phyloP scores from a whole-genome alignment of 2,113 vertebrate genomes.

The Erythrocercus mccallii region DNA sequence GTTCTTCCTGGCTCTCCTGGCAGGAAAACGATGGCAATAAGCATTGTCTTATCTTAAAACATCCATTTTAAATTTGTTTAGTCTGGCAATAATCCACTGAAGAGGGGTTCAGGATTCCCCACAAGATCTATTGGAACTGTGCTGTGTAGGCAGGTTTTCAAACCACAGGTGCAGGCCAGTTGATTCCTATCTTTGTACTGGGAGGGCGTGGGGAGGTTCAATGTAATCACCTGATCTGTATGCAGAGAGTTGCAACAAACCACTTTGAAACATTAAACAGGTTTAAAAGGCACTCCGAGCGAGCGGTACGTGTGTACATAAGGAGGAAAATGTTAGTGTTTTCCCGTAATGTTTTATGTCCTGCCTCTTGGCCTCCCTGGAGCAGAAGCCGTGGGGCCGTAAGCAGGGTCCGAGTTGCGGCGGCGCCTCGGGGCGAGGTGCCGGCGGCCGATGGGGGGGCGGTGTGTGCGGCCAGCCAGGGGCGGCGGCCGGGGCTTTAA shows the following conservation, averaged over 20 bases:
- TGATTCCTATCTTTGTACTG: fast-evolving
- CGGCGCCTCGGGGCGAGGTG: too few relatives aligned
- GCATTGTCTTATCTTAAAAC: fast-evolving
- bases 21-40: background rate
- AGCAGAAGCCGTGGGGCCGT: fast-evolving
- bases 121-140: background rate
- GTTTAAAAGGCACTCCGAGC: background rate
- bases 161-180: too few relatives aligned
- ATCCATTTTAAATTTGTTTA: background rate
- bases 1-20: background rate
- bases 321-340: background rate
- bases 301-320: background rate
- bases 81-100: background rate
- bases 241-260: background rate
- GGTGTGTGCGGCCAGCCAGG: too few relatives aligned
- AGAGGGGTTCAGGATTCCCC: background rate
- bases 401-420: fast-evolving
- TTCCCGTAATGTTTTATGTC: background rate
- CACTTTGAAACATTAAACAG: background rate
- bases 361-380: too few relatives aligned
- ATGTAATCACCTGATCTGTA: too few relatives aligned
- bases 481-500: too few relatives aligned
- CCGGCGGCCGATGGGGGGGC: background rate
- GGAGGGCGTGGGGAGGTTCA: fast-evolving
- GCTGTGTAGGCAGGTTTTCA: background rate